Evolutionary conservation across 2,888 invertebrate genomes (phyloP).

Genomic region (Strigamia maritima): DNA sequence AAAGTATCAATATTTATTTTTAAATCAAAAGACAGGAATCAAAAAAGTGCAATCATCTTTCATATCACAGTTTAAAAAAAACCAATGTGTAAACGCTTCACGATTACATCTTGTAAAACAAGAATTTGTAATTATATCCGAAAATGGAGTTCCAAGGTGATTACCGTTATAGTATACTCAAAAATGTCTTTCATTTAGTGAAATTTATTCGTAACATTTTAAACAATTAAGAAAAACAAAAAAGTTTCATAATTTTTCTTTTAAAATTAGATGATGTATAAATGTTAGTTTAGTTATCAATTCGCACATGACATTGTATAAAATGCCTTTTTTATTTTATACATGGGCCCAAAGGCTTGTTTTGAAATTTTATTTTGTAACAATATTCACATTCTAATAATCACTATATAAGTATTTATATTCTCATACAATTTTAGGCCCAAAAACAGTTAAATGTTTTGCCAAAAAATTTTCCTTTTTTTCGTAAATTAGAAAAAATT

Average conservation of each 20-base stretch:
- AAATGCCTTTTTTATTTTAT: conserved; percentile 15
- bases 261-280: conserved; percentile 21
- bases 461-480: conserved; percentile 18
- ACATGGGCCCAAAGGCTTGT: conserved; percentile 26
- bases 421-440: conserved; percentile 32
- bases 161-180: conserved; percentile 14
- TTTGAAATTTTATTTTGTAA: conserved; percentile 18
- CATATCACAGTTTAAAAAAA: conserved; percentile 24
- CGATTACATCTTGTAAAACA: conserved; percentile 23
- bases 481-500: conserved; percentile 25
- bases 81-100: background rate
- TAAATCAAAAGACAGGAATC: conserved; percentile 6
- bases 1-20: conserved; percentile 31
- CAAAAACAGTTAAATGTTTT: conserved; percentile 29
- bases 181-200: conserved; percentile 18
- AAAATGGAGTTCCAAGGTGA: conserved; percentile 7
- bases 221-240: conserved; percentile 4
- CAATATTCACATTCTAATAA: conserved; percentile 32
- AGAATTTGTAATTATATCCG: background rate
- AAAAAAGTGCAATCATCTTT: conserved; percentile 29
- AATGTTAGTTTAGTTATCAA: conserved; percentile 25
- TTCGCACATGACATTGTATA: background rate
- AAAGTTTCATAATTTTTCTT: background rate
- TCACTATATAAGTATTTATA: conserved; percentile 32
- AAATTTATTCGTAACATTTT: conserved; percentile 13